Evolutionary conservation across 2,888 invertebrate species (phyloP), one percentile per base, ranked within the genome.

Genomic region (Oxyteleia sp.): DNA sequence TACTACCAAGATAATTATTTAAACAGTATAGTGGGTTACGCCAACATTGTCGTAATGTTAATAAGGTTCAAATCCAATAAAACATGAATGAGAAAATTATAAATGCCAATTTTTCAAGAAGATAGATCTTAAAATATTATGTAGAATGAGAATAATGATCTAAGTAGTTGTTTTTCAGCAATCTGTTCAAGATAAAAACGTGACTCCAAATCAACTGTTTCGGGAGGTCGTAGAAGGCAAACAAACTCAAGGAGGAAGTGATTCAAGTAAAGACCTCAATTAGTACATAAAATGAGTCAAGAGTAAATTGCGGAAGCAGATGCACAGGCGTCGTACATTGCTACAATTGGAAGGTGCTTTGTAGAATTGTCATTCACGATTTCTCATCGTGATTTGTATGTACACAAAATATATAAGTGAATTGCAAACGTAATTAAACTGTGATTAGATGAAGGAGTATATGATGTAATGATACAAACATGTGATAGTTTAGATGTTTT

Each of bases 291-390:
- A 84, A 72, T 85, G 87, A 85, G 68, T 87, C 88, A 84, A 72
- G 83, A 83, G 69, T 80, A 76, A 87, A 88, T 85, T 87, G 85
- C 87, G 85, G 87, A 85, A 86, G 83, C 78, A 85, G 82, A 84
- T 84, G 76, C 69, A 85, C 72, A 74, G 76, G 68, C 72, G 74
- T 79, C 66, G 78, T 84, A 83, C 82, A 86, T 85, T 83, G 83
- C 20, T 57, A 79, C 87, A 87, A 87, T 87, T 87, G 79, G 84
- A 71, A 86, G 86, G 82, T 85, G 85, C 74, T 87, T 86, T 85
- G 83, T 81, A 69, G 87, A 87, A 85, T 85, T 80, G 80, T 68
- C 79, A 75, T 75, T 83, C 66, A 83, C 76, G 75, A 82, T 63
- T 75, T 78, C 47, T 66, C 66, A 80, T 66, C 74, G 81, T 80